phyloP scores from a whole-genome alignment of 2,888 invertebrate species.

The Papilio elwesi region DNA sequence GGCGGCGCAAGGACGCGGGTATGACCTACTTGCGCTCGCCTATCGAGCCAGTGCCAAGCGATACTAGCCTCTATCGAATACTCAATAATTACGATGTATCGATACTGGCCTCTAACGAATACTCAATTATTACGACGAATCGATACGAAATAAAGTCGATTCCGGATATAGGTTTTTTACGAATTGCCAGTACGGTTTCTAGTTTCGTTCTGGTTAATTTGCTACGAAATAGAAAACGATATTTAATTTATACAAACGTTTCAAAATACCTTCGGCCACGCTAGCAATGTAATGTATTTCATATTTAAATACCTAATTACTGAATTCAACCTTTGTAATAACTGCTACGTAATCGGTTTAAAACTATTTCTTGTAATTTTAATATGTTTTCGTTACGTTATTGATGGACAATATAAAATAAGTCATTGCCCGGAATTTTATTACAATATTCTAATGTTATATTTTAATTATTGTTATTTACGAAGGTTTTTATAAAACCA shows the following conservation, averaged over 20 bases:
- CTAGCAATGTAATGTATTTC: not conserved
- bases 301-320: not conserved
- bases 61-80: constrained; percentile 58
- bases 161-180: constrained; percentile 1
- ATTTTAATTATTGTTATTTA: not conserved
- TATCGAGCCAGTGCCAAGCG: constrained; percentile 60
- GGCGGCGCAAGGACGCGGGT: constrained; percentile 67
- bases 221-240: constrained; percentile 25
- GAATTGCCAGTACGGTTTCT: constrained; percentile 16
- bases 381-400: not conserved
- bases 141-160: constrained; percentile 5
- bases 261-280: constrained; percentile 2
- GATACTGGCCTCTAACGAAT: constrained; percentile 29
- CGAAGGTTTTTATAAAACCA: not conserved
- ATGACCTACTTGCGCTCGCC: constrained; percentile 79
- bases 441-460: constrained; percentile 12
- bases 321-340: not conserved
- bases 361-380: not conserved
- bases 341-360: not conserved
- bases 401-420: constrained; percentile 5
- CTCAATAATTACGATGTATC: constrained; percentile 51
- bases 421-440: constrained; percentile 7
- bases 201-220: constrained; percentile 15
- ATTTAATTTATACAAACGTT: constrained; percentile 41
- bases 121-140: constrained; percentile 10